Conservation (phyloP, 2,113 vertebrate genomes). For the Chaenogobius annularis region DNA sequence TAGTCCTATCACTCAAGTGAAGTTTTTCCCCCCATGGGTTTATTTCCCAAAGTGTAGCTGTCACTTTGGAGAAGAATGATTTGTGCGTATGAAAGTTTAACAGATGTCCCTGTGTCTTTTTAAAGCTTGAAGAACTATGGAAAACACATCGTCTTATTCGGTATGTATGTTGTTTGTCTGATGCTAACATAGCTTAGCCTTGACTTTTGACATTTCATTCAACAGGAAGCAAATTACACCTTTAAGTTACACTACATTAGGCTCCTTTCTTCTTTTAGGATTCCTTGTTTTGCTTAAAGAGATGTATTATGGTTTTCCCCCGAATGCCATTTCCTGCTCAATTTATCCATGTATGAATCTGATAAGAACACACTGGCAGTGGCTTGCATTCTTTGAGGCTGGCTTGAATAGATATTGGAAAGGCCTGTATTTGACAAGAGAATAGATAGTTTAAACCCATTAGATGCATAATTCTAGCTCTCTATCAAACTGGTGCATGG, state of each 20-base stretch:
- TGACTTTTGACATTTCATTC: slow-evolving; percentile 36
- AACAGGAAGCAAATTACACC: background rate
- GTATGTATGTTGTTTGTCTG: slow-evolving; percentile 52
- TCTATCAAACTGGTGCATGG: background rate
- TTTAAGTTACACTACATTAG: background rate
- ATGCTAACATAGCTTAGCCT: slow-evolving; percentile 35
- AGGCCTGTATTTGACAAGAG: background rate
- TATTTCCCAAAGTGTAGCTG: background rate
- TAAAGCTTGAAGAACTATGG: slow-evolving; percentile 52
- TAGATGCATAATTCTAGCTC: background rate
- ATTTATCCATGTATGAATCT: background rate
- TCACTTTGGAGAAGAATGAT: background rate
- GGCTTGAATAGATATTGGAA: background rate
- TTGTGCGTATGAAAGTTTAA: background rate
- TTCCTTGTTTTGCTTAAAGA: background rate
- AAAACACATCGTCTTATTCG: slow-evolving; percentile 63
- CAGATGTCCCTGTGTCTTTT: slow-evolving; percentile 17
- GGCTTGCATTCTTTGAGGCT: background rate
- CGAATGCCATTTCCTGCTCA: background rate
- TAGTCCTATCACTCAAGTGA: slow-evolving; percentile 17
- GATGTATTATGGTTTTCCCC: background rate
- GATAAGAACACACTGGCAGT: background rate
- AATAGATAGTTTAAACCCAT: background rate
- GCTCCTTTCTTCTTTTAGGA: background rate
- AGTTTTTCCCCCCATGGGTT: slow-evolving; percentile 37